phyloP scores from a whole-genome alignment of 2,113 vertebrate genomes.

The Sardina pilchardus region DNA sequence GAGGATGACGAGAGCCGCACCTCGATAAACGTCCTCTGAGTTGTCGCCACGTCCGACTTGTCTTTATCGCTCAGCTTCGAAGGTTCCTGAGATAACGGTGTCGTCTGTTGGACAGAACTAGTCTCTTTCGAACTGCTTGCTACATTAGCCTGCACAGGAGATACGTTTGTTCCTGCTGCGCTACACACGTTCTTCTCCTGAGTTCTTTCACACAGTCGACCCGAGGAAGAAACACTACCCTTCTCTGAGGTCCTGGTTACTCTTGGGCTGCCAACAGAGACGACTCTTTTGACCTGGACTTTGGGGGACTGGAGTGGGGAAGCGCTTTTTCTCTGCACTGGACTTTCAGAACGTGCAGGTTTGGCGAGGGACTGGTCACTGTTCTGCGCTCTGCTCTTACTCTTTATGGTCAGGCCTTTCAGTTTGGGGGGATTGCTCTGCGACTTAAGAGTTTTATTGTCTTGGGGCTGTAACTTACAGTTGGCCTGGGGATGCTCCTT shows the following conservation, averaged over 20 bases:
- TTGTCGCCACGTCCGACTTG: constrained; percentile 55
- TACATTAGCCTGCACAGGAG: background rate
- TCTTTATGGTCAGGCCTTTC: constrained; percentile 77
- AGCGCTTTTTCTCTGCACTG: constrained; percentile 61
- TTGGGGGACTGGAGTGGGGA: constrained; percentile 70
- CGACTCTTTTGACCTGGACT: constrained; percentile 32
- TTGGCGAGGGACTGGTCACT: constrained; percentile 61
- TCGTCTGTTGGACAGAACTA: background rate
- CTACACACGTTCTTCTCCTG: background rate
- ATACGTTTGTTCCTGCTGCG: background rate
- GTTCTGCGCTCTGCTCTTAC: constrained; percentile 64
- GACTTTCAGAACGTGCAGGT: constrained; percentile 52
- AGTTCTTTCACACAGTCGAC: constrained; percentile 27
- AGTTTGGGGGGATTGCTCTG: constrained; percentile 72
- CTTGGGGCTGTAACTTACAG: constrained; percentile 63
- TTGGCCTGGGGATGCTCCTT: constrained; percentile 64
- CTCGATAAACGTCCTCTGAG: constrained; percentile 77
- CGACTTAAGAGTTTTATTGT: constrained; percentile 64
- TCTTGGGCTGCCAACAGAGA: constrained; percentile 40
- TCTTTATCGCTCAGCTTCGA: constrained; percentile 48
- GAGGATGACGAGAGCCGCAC: constrained; percentile 73
- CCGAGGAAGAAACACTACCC: constrained; percentile 18
- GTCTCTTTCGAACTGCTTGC: background rate
- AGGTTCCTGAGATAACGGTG: background rate
- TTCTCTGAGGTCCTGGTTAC: constrained; percentile 34